Base-by-base conservation (phyloP, 2,797 vertebrate genomes). In the Crocodylus rhombifer region DNA sequence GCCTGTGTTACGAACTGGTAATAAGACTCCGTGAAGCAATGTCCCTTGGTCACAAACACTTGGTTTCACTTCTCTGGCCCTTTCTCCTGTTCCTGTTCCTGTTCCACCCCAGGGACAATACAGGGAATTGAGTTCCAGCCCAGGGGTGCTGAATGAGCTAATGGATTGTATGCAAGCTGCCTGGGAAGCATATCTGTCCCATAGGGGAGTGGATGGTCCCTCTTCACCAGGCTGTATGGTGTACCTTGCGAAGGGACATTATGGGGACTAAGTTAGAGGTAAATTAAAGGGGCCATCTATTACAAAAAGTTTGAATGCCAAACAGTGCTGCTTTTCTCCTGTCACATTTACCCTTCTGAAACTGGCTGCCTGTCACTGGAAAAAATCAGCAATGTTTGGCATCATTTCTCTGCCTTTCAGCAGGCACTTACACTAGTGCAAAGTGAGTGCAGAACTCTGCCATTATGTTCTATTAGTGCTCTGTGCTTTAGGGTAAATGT, bases 101-200 rank as follows among this genome's bases (percentile, higher is more conserved):
- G 25, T 21, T 74, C 25, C 26, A 0, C 0, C 15, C 26, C 64
- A 1, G 1, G 62, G 58, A 81, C 16, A 18, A 77, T 26, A 14
- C 15, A 63, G 62, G 62, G 62, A 28, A 23, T 28, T 12, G 25
- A 28, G 62, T 26, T 23, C 1, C 28, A 9, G 1, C 8, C 2
- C 16, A 18, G 7, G 1, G 7, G 74, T 62, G 5, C 14, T 73
- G 58, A 51, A 51, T 51, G 9, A 10, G 42, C 42, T 51, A 51
- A 51, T 51, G 42, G 42, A 51, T 51, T 51, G 42, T 51, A 51
- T 51, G 42, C 42, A 58, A 74, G 33, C 5, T 60, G 4, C 17
- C 11, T 7, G 30, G 77, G 30, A 1, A 82, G 26, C 55, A 55
- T 8, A 51, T 51, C 42, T 51, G 42, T 51, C 42, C 42, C 84